Percentiles rank a stretch among this genome's conserved stretches.
phyloP scores from a whole-genome alignment of 2,888 invertebrate species.

The Hirtodrosophila histrioides region DNA sequence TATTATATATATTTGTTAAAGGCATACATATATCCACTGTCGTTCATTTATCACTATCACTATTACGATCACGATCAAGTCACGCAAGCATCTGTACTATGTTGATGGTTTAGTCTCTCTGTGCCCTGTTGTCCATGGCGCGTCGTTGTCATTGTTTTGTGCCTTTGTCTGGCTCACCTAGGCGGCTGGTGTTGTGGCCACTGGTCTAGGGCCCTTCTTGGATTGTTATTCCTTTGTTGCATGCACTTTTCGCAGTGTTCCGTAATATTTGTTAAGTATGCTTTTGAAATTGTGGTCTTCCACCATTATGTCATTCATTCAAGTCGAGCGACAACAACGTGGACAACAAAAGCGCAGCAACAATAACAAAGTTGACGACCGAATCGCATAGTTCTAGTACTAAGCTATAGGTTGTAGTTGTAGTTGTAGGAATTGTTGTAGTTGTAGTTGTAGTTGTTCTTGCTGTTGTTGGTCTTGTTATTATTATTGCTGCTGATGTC shows the following conservation, averaged over 20 bases:
- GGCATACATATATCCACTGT: too few relatives aligned
- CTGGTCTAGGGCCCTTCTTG: constrained; percentile 27
- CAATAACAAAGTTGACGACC: constrained; percentile 49
- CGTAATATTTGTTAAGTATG: constrained; percentile 78
- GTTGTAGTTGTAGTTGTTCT: constrained; percentile 29
- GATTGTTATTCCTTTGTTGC: constrained; percentile 73
- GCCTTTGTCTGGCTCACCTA: constrained; percentile 69
- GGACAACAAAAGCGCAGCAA: constrained; percentile 58
- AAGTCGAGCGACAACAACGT: constrained; percentile 46
- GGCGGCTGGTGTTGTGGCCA: constrained; percentile 48
- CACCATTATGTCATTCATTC: constrained; percentile 79
- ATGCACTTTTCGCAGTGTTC: constrained; percentile 78
- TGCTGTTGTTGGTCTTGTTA: constrained; percentile 1
- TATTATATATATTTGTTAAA: too few relatives aligned
- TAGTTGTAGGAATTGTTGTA: constrained; percentile 24
- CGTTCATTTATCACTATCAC: neutral
- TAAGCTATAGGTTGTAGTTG: constrained; percentile 19
- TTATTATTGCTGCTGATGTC: constrained; percentile 37
- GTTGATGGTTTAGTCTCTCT: constrained; percentile 21
- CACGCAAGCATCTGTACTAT: constrained; percentile 40
- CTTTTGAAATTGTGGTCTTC: constrained; percentile 79
- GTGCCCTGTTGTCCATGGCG: constrained; percentile 56
- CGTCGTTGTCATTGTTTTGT: constrained; percentile 69
- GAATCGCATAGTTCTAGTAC: constrained; percentile 60
- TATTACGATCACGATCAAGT: constrained; percentile 29